Evolutionary conservation across 2,797 vertebrate species (phyloP), one percentile per base, ranked within the genome.

Genomic region (Darevskia mixta): DNA sequence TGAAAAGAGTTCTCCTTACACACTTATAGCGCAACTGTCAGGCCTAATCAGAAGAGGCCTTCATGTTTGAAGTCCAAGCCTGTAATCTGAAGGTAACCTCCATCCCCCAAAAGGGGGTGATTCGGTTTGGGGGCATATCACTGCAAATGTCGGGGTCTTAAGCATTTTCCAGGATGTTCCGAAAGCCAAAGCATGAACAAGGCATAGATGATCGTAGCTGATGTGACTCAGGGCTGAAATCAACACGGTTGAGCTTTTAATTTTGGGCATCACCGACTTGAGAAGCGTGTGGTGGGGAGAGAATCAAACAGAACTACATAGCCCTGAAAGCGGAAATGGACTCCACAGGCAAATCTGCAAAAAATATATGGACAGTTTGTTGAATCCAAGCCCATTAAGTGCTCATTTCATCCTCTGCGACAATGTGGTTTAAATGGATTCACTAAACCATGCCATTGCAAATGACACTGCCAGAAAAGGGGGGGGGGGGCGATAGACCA

Each of bases 1-100:
- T 79, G 23, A 85, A 90, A 93, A 93, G 92, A 82, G 85, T 85
- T 92, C 85, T 86, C 91, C 88, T 89, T 64, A 64, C 5, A 18
- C 23, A 23, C 17, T 64, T 82, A 32, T 45, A 77, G 76, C 91
- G 85, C 87, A 92, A 86, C 18, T 85, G 49, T 71, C 75, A 29
- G 43, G 43, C 4, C 7, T 18, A 15, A 49, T 25, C 76, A 15
- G 67, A 78, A 13, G 2, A 45, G 8, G n/a, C 17, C 79, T 81
- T 35, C 35, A 15, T 27, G 18, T 32, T 0, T 23, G 4, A 25
- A 32, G 32, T 27, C 35, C 79, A 66, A 32, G 5, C 10, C 77
- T 18, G 8, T 29, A 7, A 32, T n/a, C 27, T 27, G 38, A 45
- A 41, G 38, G 2, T 0, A 75, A 75, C 17, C 27, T 25, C 23